Percentiles rank a stretch among this genome's conserved stretches.
Conservation (phyloP, 2,113 vertebrate genomes). For the Catharus fuscescens region DNA sequence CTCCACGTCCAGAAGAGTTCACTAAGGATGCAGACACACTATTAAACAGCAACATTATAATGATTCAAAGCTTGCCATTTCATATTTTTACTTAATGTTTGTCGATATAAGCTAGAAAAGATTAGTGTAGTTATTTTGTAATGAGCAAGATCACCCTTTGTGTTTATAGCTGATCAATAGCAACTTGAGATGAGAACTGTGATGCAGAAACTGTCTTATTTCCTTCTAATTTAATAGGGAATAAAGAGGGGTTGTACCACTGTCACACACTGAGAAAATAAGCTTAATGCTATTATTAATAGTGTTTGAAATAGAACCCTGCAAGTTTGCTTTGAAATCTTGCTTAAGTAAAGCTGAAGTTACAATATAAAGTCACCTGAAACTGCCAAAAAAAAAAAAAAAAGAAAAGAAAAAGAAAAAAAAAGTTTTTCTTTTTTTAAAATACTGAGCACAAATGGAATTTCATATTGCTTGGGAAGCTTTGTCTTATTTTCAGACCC, state of each 20-base stretch:
- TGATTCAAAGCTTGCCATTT: background rate
- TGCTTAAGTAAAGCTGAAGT: background rate
- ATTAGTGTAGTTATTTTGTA: background rate
- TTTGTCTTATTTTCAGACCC: background rate
- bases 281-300: background rate
- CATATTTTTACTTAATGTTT: background rate
- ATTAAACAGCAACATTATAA: background rate
- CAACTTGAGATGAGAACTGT: background rate
- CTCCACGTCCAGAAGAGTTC: background rate
- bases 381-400: background rate
- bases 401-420: background rate
- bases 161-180: background rate
- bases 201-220: background rate
- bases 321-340: background rate
- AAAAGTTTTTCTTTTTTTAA: background rate
- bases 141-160: background rate
- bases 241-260: background rate
- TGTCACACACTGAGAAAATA: background rate
- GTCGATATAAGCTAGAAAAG: background rate
- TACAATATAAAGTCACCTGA: background rate
- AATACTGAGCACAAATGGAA: background rate
- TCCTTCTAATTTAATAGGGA: background rate
- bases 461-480: background rate
- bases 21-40: background rate
- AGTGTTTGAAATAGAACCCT: background rate